Conservation (phyloP, 2,797 vertebrate species). For the Phalloptychus januarius region DNA sequence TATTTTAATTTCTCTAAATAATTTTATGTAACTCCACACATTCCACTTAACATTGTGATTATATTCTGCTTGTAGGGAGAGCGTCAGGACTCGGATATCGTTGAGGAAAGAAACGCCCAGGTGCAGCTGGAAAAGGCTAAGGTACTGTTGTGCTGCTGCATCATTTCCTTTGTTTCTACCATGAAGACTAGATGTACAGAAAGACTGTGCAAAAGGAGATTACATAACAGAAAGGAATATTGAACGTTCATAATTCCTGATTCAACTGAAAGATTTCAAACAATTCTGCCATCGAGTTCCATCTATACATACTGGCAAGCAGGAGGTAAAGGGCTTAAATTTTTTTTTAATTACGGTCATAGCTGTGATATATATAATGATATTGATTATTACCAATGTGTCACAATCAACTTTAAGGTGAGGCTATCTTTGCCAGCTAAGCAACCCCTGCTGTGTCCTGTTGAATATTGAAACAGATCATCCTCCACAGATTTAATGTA, state of each 20-base stretch:
- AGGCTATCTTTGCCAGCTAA: slow-evolving; percentile 13
- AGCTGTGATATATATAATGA: no score
- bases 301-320: not conserved
- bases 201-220: slow-evolving; percentile 39
- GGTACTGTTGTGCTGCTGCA: slow-evolving; percentile 76
- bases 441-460: slow-evolving; percentile 26
- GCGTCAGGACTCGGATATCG: slow-evolving; percentile 77
- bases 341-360: not conserved
- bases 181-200: slow-evolving; percentile 9
- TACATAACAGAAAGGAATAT: slow-evolving; percentile 35
- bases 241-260: slow-evolving; percentile 22
- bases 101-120: slow-evolving; percentile 96
- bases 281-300: not conserved
- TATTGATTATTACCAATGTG: no score
- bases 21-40: not conserved
- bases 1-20: not conserved
- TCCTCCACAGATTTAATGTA: slow-evolving; percentile 47
- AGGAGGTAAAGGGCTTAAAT: not conserved
- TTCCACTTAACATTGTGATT: not conserved
- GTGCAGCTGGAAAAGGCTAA: slow-evolving; percentile 98
- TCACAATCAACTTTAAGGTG: slow-evolving; percentile 9
- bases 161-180: not conserved
- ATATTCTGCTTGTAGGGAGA: slow-evolving; percentile 69
- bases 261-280: not conserved
- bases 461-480: slow-evolving; percentile 59